Evolutionary conservation across 1,140 invertebrate species (phyloP).

Genomic region (Trichonephila clavipes): DNA sequence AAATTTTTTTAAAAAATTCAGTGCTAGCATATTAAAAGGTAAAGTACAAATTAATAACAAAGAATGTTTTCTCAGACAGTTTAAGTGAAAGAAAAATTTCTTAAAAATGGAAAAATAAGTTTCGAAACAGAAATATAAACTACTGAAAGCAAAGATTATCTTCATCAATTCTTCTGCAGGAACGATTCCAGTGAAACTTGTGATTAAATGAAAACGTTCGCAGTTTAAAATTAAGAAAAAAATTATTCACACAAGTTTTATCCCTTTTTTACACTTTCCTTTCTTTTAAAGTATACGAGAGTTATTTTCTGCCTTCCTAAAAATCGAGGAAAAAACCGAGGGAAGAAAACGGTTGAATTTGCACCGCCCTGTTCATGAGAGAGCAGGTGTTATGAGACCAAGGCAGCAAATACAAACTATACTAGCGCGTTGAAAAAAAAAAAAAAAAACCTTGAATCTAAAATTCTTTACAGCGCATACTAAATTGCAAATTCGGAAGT

Average conservation of each 20-base stretch:
- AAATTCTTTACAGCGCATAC: no score
- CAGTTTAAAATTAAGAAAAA: neutral
- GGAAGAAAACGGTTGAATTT: neutral
- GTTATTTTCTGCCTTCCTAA: no score
- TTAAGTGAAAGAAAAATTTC: neutral
- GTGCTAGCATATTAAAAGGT: neutral
- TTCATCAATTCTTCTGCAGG: conserved; percentile 21
- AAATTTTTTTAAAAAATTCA: neutral
- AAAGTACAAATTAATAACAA: conserved; percentile 8
- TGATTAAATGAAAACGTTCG: conserved; percentile 8
- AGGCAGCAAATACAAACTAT: neutral
- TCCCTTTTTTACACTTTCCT: neutral
- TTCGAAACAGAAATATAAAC: neutral
- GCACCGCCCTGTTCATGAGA: neutral
- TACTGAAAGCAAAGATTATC: neutral
- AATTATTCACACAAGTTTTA: neutral
- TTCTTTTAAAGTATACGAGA: neutral
- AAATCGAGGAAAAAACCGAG: neutral
- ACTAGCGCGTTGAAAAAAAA: no score
- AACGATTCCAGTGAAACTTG: neutral
- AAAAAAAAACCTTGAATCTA: no score
- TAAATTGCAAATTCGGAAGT: no score
- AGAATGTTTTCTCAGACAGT: neutral
- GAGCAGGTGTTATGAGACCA: neutral
- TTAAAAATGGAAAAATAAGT: neutral